Evolutionary conservation across 2,797 vertebrate species (phyloP).

Genomic region (Cyclura pinguis): DNA sequence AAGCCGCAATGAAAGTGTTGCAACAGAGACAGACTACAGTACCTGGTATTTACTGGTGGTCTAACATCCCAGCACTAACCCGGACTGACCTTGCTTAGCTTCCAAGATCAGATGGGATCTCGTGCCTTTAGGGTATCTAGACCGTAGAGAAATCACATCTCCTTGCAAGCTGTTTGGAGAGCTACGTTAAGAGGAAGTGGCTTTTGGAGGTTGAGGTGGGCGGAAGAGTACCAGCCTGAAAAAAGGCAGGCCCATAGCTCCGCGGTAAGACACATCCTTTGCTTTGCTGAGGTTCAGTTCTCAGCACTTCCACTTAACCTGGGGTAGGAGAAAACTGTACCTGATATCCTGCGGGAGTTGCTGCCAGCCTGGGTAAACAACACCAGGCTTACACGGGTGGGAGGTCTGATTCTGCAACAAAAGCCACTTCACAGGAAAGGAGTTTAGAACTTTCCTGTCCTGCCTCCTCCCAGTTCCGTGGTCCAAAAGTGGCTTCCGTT

Average conservation of each 20-base stretch:
- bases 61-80: too few relatives aligned
- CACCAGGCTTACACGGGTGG: too few relatives aligned
- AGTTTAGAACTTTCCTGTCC: background rate
- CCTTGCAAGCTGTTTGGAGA: background rate
- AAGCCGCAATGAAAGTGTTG: too few relatives aligned
- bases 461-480: background rate
- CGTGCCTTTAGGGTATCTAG: too few relatives aligned
- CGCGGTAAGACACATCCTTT: background rate
- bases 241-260: background rate
- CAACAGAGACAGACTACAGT: too few relatives aligned
- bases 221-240: background rate
- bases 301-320: background rate
- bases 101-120: too few relatives aligned
- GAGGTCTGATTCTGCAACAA: background rate
- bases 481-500: background rate
- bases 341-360: background rate
- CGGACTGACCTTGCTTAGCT: too few relatives aligned
- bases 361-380: background rate
- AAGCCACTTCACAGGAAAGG: background rate
- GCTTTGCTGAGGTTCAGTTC: background rate
- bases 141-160: background rate
- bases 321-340: too few relatives aligned
- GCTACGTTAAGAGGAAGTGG: background rate
- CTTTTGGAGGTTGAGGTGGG: background rate
- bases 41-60: too few relatives aligned